These are phyloP conservation scores for Sylvilagus bachmani DNA, from an alignment of 2,113 vertebrate species.

Conservation along the genomic window DNA sequence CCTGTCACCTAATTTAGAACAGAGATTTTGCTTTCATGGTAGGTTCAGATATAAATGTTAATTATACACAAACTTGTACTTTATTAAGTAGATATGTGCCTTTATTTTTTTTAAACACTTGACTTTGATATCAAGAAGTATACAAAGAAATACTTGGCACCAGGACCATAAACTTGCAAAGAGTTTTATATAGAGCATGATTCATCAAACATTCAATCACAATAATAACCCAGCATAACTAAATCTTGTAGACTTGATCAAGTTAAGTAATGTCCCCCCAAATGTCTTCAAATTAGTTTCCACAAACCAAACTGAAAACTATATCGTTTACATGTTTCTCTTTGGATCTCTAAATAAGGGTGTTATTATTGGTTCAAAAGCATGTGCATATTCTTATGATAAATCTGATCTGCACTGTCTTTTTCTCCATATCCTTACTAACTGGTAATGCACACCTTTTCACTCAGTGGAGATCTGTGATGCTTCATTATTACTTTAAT, in stretches of 20 bases:
- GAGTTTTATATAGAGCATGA: neutral
- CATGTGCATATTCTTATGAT: neutral
- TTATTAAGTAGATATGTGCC: neutral
- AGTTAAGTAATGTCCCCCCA: neutral
- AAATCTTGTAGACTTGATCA: neutral
- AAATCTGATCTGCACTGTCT: neutral
- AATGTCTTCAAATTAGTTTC: neutral
- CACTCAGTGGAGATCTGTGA: neutral
- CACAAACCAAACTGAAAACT: neutral
- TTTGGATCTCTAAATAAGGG: neutral
- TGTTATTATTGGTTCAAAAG: neutral
- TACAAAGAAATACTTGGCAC: neutral
- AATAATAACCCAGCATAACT: neutral
- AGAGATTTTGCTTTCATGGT: neutral
- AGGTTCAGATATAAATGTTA: neutral
- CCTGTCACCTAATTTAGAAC: neutral
- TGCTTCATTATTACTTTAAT: constrained; percentile 23
- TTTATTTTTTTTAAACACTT: neutral
- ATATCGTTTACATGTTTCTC: neutral
- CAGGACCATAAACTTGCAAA: neutral
- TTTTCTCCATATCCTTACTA: neutral
- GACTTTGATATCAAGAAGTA: neutral
- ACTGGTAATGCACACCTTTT: neutral
- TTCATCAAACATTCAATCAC: neutral
- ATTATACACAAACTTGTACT: neutral